Evolutionary conservation across 2,888 invertebrate genomes (phyloP).

Genomic region (Ariolimax columbianus): DNA sequence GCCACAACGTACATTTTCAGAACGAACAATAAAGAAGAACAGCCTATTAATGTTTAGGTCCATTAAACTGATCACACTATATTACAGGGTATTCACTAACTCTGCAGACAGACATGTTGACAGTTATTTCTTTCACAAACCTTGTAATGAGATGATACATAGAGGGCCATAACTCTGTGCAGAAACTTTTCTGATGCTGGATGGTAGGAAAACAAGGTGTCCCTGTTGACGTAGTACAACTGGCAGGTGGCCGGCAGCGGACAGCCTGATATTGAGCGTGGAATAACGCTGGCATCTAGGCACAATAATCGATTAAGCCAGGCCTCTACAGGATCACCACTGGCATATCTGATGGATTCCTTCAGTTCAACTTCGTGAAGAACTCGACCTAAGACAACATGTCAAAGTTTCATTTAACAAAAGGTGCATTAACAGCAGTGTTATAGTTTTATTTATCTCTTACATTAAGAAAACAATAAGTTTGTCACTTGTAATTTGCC

Average conservation of each 20-base stretch:
- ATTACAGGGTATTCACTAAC: no score
- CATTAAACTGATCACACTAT: no score
- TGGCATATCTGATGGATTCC: slow-evolving; percentile 95
- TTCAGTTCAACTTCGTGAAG: slow-evolving; percentile 85
- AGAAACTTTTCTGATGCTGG: slow-evolving; percentile 90
- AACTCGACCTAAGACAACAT: slow-evolving; percentile 69
- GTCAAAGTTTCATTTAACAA: not conserved
- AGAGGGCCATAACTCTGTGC: slow-evolving; percentile 93
- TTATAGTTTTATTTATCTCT: no score
- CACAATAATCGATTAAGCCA: slow-evolving; percentile 96
- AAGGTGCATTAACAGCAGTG: not conserved
- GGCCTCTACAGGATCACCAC: slow-evolving; percentile 88
- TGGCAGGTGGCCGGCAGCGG: slow-evolving; percentile 94
- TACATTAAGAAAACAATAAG: no score
- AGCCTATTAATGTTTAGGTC: no score
- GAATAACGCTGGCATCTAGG: slow-evolving; percentile 87
- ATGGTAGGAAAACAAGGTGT: slow-evolving; percentile 97
- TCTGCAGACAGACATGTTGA: not conserved
- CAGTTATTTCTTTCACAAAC: slow-evolving; percentile 74
- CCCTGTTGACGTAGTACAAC: slow-evolving; percentile 85
- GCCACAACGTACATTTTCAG: no score
- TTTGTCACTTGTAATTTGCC: no score
- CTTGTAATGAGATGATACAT: slow-evolving; percentile 98
- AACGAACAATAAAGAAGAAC: no score
- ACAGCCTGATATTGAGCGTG: slow-evolving; percentile 87